These are phyloP conservation scores for Tenthredo mesomela DNA, from an alignment of 2,888 invertebrate genomes.

Conservation along the genomic window DNA sequence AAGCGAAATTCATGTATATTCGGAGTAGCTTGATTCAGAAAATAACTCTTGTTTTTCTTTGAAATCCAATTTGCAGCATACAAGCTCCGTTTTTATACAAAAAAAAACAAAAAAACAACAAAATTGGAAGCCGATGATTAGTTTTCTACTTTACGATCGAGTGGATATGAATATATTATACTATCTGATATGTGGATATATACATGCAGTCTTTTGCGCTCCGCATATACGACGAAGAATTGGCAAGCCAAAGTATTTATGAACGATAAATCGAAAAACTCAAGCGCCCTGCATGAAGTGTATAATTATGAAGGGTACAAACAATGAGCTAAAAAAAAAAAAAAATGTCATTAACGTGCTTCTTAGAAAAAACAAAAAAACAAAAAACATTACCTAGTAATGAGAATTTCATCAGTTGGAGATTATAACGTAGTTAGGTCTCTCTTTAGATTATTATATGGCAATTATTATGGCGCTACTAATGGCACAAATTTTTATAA, in stretches of 20 bases:
- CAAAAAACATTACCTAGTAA: background rate
- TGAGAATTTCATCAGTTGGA: slow-evolving; percentile 57
- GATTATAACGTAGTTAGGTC: background rate
- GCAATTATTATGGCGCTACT: slow-evolving; percentile 66
- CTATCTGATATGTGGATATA: background rate
- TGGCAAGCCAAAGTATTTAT: background rate
- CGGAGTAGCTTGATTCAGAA: background rate
- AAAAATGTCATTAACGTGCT: slow-evolving; percentile 19
- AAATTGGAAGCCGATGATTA: background rate
- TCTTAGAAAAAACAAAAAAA: background rate
- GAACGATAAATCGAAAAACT: slow-evolving; percentile 30
- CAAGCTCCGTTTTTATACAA: background rate
- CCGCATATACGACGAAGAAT: background rate
- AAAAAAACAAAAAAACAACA: background rate
- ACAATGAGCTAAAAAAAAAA: background rate
- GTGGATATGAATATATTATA: background rate
- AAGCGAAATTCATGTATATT: background rate
- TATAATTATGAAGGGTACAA: background rate
- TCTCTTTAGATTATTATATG: slow-evolving; percentile 57
- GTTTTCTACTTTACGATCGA: background rate
- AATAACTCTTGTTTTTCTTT: background rate
- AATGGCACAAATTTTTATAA: slow-evolving; percentile 62
- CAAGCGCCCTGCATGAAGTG: background rate
- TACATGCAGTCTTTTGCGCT: background rate
- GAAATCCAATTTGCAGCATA: background rate